phyloP scores from a whole-genome alignment of 1,140 invertebrate species.

The Sminthurides bifidus region DNA sequence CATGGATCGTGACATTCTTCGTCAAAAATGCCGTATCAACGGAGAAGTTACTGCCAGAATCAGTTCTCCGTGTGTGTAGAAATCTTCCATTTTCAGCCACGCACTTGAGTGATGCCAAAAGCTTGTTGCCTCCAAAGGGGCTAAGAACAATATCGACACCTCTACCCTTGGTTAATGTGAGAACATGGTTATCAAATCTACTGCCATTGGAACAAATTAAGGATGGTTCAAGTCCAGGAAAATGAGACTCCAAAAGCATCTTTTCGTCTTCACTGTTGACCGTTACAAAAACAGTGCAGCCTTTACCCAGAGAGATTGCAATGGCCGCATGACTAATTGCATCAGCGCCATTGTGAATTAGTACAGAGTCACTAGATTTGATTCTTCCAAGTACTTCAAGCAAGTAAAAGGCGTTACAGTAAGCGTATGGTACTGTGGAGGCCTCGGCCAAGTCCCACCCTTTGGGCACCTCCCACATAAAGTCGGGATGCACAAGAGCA shows the following conservation, averaged over 20 bases:
- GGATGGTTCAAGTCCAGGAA: constrained; percentile 52
- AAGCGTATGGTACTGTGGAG: constrained; percentile 84
- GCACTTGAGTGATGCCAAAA: constrained; percentile 52
- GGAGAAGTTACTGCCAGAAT: constrained; percentile 38
- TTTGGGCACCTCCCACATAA: constrained; percentile 82
- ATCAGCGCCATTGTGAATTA: constrained; percentile 89
- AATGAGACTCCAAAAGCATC: constrained; percentile 48
- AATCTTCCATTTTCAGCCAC: constrained; percentile 53
- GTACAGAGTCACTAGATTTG: constrained; percentile 65
- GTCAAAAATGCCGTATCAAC: constrained; percentile 88
- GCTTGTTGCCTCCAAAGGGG: constrained; percentile 62
- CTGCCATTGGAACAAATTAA: constrained; percentile 57
- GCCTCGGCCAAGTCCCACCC: constrained; percentile 83
- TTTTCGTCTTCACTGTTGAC: constrained; percentile 57
- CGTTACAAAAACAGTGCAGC: constrained; percentile 57
- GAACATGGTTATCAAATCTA: constrained; percentile 55
- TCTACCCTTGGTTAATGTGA: constrained; percentile 45
- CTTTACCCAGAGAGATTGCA: constrained; percentile 48
- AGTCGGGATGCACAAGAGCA: constrained; percentile 66
- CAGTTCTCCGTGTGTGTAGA: constrained; percentile 54
- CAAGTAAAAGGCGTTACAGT: constrained; percentile 82
- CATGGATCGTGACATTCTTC: constrained; percentile 92
- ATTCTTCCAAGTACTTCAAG: constrained; percentile 72
- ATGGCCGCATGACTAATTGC: constrained; percentile 72
- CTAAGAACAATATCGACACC: constrained; percentile 69